Percentiles rank a stretch among this genome's conserved stretches.
Conservation (phyloP, 1,140 invertebrate genomes). For the Drosophila albomicans region DNA sequence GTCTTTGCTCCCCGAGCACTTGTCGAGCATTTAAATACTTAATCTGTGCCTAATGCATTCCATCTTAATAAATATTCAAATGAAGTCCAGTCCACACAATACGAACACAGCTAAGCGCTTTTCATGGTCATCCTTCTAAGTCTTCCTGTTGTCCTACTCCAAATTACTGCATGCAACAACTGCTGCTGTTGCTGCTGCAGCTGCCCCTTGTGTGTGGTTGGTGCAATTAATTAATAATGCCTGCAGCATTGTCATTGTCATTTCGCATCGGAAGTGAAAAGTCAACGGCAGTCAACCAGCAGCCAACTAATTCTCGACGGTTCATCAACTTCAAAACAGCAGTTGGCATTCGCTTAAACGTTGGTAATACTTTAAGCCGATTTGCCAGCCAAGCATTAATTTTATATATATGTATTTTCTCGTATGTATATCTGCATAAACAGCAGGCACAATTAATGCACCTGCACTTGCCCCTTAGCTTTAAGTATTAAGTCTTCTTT, state of each 20-base stretch:
- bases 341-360: not conserved
- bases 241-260: conserved; percentile 44
- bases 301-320: conserved; percentile 9
- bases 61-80: conserved; percentile 72
- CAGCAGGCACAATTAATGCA: conserved; percentile 16
- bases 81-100: conserved; percentile 22
- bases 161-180: not conserved
- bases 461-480: conserved; percentile 10
- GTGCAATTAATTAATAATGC: conserved; percentile 61
- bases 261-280: conserved; percentile 58
- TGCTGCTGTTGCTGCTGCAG: no score
- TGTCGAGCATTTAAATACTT: conserved; percentile 66
- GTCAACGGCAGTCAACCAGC: conserved; percentile 33
- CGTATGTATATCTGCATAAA: conserved; percentile 45
- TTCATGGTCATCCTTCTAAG: not conserved
- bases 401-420: conserved; percentile 51
- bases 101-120: conserved; percentile 18
- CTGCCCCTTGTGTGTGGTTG: not conserved
- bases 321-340: not conserved
- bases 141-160: conserved; percentile 10
- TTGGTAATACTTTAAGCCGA: conserved; percentile 66
- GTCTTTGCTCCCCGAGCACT: conserved; percentile 44
- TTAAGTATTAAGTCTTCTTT: not conserved
- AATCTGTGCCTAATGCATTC: conserved; percentile 72
- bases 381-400: conserved; percentile 54